phyloP scores from a whole-genome alignment of 2,113 vertebrate genomes.

The Apodemus sylvaticus region DNA sequence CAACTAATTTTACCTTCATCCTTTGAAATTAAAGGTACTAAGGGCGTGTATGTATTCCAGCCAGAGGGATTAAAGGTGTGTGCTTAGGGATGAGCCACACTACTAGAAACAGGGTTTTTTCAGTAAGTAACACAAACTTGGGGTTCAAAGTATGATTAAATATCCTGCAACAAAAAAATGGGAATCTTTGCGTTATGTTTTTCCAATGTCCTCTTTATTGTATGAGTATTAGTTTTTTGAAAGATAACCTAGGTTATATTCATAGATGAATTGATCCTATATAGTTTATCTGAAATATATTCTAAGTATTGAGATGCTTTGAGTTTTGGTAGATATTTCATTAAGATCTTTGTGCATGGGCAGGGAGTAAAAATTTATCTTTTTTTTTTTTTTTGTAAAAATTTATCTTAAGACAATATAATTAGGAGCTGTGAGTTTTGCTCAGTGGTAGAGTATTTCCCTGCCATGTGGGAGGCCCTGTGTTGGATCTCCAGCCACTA shows the following conservation, averaged over 20 bases:
- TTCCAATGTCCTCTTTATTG: slow-evolving; percentile 20
- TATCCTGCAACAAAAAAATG: background rate
- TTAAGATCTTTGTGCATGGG: background rate
- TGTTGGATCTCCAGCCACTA: too few relatives aligned
- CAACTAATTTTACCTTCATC: too few relatives aligned
- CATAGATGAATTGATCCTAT: background rate
- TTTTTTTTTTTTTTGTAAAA: too few relatives aligned
- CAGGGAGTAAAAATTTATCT: background rate
- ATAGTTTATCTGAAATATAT: slow-evolving; percentile 46
- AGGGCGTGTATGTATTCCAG: too few relatives aligned
- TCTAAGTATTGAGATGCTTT: slow-evolving; percentile 7
- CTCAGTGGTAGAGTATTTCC: background rate
- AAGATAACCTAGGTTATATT: background rate
- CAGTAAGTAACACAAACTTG: too few relatives aligned
- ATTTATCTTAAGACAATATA: slow-evolving; percentile 21
- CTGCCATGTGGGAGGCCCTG: background rate
- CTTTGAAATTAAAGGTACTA: too few relatives aligned
- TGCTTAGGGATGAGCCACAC: too few relatives aligned
- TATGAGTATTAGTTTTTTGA: slow-evolving; percentile 47
- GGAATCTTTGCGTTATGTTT: background rate
- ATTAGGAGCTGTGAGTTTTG: background rate
- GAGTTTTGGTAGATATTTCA: slow-evolving; percentile 25
- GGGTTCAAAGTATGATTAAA: too few relatives aligned
- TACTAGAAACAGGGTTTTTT: too few relatives aligned
- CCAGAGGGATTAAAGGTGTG: too few relatives aligned